These are phyloP conservation scores for Leucoraja erinaceus DNA, from an alignment of 2,113 vertebrate species.

Conservation along the genomic window DNA sequence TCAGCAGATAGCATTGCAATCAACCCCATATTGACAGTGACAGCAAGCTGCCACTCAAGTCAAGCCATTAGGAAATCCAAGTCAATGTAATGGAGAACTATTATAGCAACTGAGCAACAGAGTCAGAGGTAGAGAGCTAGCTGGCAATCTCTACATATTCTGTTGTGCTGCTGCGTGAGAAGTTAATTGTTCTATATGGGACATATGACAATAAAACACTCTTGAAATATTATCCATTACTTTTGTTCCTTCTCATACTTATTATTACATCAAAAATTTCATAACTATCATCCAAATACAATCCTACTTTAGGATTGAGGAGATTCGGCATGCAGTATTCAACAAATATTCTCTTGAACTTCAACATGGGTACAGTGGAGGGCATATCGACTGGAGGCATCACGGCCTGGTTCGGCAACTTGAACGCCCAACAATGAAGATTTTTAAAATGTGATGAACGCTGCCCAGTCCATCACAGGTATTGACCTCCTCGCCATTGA, in stretches of 20 bases:
- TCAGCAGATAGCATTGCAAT: not conserved
- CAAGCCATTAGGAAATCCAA: not conserved
- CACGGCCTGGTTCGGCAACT: no score
- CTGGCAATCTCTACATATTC: not conserved
- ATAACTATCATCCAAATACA: not conserved
- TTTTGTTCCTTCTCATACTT: slow-evolving; percentile 1
- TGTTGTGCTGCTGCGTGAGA: no score
- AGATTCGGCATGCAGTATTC: no score
- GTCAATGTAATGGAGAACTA: not conserved
- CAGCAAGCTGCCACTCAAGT: not conserved
- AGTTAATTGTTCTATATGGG: no score
- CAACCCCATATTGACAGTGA: not conserved
- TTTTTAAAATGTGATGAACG: no score
- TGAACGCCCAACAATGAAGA: no score
- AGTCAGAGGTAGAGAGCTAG: not conserved
- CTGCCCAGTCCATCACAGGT: no score
- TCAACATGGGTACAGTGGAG: no score
- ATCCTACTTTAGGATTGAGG: not conserved
- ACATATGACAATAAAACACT: no score
- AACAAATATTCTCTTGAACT: no score
- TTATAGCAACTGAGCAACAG: not conserved
- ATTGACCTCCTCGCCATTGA: no score
- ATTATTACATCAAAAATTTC: not conserved
- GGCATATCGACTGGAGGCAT: no score
- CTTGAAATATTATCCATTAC: not conserved